Evolutionary conservation across 2,113 vertebrate species (phyloP).

Genomic region (Anarhynchus alexandrinus): DNA sequence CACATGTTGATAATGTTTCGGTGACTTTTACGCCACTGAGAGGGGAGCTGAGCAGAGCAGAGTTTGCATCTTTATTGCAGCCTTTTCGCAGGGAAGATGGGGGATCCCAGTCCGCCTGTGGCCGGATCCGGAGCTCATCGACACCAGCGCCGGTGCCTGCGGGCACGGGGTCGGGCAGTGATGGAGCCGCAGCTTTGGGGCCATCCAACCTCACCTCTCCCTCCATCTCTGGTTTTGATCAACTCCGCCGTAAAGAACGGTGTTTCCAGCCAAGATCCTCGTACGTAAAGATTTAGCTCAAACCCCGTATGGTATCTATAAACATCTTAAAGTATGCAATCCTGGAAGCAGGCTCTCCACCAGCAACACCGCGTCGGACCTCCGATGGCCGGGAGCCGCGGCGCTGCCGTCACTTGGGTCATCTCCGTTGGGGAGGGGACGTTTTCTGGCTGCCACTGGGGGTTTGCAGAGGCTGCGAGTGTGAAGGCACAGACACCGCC

Average conservation of each 20-base stretch:
- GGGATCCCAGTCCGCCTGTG: rapidly evolving
- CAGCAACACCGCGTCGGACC: rapidly evolving
- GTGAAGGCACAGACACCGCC: background rate
- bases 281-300: background rate
- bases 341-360: background rate
- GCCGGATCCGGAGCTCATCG: rapidly evolving
- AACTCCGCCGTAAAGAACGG: rapidly evolving
- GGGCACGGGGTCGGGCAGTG: rapidly evolving
- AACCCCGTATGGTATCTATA: background rate
- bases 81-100: rapidly evolving
- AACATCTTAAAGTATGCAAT: background rate
- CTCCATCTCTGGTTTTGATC: background rate
- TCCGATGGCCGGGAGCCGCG: rapidly evolving
- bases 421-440: background rate
- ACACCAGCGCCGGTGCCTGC: rapidly evolving
- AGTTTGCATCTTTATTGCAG: background rate
- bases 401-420: rapidly evolving
- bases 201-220: background rate
- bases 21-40: background rate
- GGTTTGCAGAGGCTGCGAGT: background rate
- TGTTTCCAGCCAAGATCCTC: background rate
- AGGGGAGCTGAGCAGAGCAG: background rate
- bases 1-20: rapidly evolving
- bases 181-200: background rate
- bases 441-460: background rate